Percentiles rank a stretch among this genome's conserved stretches.
Conservation (phyloP, 2,888 invertebrate genomes). For the Rhimphoctona megacephalus region DNA sequence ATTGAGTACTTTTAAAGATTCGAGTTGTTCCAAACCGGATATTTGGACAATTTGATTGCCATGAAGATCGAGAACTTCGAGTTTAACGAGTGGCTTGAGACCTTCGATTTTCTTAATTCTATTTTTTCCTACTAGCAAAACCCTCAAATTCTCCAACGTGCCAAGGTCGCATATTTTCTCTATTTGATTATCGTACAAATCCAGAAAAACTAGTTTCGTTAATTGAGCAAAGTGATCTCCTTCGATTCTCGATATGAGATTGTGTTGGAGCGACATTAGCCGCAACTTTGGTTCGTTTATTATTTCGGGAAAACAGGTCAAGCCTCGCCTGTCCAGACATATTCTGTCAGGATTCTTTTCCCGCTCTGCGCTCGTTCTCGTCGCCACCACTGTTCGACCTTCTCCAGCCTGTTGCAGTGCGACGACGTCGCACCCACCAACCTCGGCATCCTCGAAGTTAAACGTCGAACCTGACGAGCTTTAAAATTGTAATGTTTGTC, state of each 20-base stretch:
- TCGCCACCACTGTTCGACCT: conserved; percentile 89
- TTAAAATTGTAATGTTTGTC: background rate
- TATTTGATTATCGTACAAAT: conserved; percentile 97
- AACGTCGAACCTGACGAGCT: conserved; percentile 76
- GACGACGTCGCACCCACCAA: conserved; percentile 80
- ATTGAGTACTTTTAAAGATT: conserved; percentile 95
- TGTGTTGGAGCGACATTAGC: conserved; percentile 96
- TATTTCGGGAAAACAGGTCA: conserved; percentile 93
- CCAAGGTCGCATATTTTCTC: conserved; percentile 93
- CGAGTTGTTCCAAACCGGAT: conserved; percentile 89
- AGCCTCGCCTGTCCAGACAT: conserved; percentile 93
- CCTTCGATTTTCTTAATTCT: conserved; percentile 93
- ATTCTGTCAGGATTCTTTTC: conserved; percentile 95
- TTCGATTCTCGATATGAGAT: conserved; percentile 92
- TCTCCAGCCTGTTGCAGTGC: conserved; percentile 87
- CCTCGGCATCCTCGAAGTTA: conserved; percentile 79
- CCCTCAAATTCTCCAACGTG: conserved; percentile 92
- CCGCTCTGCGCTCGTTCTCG: conserved; percentile 91
- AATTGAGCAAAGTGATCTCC: conserved; percentile 87
- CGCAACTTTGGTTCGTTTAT: conserved; percentile 93
- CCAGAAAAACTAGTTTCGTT: conserved; percentile 94
- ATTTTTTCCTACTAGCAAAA: conserved; percentile 96
- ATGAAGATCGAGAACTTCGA: conserved; percentile 97
- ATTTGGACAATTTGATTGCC: conserved; percentile 95
- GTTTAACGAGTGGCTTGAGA: conserved; percentile 89